Evolutionary conservation across 2,113 vertebrate species (phyloP), one percentile per base, ranked within the genome.

Genomic region (Chaenocephalus aceratus): DNA sequence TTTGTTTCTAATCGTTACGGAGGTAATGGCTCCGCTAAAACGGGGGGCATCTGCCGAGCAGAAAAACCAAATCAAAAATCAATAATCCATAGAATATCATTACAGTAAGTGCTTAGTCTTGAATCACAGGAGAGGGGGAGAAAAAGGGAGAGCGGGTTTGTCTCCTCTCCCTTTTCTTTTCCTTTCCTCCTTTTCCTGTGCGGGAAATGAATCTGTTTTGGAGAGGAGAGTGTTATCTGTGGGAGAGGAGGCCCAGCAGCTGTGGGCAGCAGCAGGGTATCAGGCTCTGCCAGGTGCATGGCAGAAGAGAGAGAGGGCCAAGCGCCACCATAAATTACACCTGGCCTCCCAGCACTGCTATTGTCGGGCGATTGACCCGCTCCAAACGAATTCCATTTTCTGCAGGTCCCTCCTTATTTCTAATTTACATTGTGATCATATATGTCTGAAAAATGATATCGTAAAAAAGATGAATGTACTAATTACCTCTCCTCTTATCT

Each of bases 391-490:
- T 98, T 99, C 97, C 98, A 98, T 99, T 99, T 97, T 97, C 96
- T 95, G 94, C 96, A 82, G 96, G 97, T 97, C 97, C 96, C 98
- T 98, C 97, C 97, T 99, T 99, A 98, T 97, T 99, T 98, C 97
- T 98, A 97, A 99, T 99, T 99, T 99, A 99, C 98, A 99, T 99
- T 98, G 98, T 94, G 96, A 98, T 99, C 98, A 97, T 99, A 99
- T 98, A 98, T 96, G 97, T 98, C 98, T 99, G 97, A 99, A 98
- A 98, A 99, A 99, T 98, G 97, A 98, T 98, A 99, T 98, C 96
- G 95, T 99, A 99, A 99, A 99, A 99, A 99, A 99, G 98, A 99
- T 99, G 96, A 99, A 99, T 99, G 98, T 97, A 97, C 97, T 99
- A 99, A 99, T 99, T 99, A 99, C 96, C 95, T 95, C 96, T 96